Evolutionary conservation across 2,888 invertebrate genomes (phyloP).

Genomic region (Macrophya annulata): DNA sequence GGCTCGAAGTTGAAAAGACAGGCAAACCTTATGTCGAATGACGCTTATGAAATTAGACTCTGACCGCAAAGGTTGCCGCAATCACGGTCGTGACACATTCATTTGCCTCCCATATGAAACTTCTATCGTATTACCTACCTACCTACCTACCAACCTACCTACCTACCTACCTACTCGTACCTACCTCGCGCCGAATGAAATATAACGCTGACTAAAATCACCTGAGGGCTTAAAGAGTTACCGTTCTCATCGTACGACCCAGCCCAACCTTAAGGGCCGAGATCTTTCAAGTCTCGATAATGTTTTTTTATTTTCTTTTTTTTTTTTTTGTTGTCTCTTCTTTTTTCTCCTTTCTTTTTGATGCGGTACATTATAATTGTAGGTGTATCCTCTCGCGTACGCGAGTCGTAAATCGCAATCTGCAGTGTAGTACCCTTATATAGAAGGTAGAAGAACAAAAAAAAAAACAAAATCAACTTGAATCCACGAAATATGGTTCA

Average conservation of each 20-base stretch:
- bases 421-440: neutral
- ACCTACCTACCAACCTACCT: constrained; percentile 4
- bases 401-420: constrained; percentile 30
- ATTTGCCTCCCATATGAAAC: constrained; percentile 48
- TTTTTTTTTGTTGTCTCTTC: too few species aligned
- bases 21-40: neutral
- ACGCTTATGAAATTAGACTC: constrained; percentile 52
- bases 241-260: constrained; percentile 38
- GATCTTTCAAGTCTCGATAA: constrained; percentile 17
- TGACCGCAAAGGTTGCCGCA: constrained; percentile 53
- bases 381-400: constrained; percentile 33
- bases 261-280: constrained; percentile 18
- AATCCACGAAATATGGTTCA: constrained; percentile 2
- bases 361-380: constrained; percentile 29
- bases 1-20: constrained; percentile 8
- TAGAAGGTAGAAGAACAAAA: neutral
- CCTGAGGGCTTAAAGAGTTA: constrained; percentile 39
- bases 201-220: constrained; percentile 41
- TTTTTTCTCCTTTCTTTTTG: neutral
- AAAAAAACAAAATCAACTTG: neutral
- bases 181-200: constrained; percentile 38
- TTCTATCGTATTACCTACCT: constrained; percentile 48
- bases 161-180: neutral
- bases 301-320: neutral
- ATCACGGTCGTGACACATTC: constrained; percentile 52